Evolutionary conservation across 2,888 invertebrate genomes (phyloP).

Genomic region (Podotricha telesiphe): DNA sequence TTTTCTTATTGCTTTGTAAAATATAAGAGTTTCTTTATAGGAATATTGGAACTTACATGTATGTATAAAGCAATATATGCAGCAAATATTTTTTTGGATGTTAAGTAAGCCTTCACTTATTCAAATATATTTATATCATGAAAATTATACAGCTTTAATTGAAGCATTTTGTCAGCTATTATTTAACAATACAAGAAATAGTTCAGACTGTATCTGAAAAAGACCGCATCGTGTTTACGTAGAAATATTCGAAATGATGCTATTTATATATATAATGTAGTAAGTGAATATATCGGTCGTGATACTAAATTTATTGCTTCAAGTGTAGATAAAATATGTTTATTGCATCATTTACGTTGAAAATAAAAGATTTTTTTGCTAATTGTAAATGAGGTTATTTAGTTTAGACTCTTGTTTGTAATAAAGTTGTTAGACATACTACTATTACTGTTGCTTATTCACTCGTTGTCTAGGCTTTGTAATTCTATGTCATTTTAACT

Average conservation of each 20-base stretch:
- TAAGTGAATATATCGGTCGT: constrained; percentile 3
- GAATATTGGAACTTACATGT: no score
- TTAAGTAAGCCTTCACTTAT: no score
- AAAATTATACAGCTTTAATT: no score
- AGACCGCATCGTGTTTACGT: not conserved
- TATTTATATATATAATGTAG: no score
- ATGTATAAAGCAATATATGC: no score
- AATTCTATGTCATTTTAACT: not conserved
- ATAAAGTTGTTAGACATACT: constrained; percentile 15
- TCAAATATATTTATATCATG: no score
- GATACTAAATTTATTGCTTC: constrained; percentile 35
- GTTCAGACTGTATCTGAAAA: no score
- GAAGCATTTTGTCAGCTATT: no score
- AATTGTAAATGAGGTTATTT: constrained; percentile 19
- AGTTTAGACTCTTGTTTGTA: not conserved
- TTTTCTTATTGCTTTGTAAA: no score
- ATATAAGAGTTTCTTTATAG: no score
- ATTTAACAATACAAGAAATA: no score
- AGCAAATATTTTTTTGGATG: no score
- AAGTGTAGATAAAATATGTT: constrained; percentile 36
- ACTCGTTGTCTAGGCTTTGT: not conserved
- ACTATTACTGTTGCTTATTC: constrained; percentile 2
- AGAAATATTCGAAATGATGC: not conserved
- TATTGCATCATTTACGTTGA: constrained; percentile 31
- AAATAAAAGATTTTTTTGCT: constrained; percentile 32